Conservation (phyloP, 2,888 invertebrate genomes). For the Halocaridina rubra region DNA sequence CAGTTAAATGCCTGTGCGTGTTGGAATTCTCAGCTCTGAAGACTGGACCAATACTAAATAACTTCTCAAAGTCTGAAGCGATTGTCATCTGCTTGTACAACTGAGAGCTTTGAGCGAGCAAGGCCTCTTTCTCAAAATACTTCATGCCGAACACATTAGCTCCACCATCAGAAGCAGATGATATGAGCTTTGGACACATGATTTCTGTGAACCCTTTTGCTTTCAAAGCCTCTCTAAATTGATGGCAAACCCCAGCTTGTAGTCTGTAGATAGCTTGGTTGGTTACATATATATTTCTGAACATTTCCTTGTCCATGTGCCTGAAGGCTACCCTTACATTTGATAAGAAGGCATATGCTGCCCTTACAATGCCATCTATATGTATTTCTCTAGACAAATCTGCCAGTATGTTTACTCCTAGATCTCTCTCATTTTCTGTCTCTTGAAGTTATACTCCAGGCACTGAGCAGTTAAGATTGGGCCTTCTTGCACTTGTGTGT, state of each 20-base stretch:
- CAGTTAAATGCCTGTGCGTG: constrained; percentile 90
- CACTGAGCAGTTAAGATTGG: too few relatives aligned
- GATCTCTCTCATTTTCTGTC: too few relatives aligned
- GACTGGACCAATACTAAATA: constrained; percentile 72
- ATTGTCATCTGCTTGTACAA: constrained; percentile 99
- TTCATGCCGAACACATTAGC: constrained; percentile 77
- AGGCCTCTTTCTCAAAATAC: constrained; percentile 94
- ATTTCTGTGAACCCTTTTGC: constrained; percentile 88
- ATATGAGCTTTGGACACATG: constrained; percentile 98
- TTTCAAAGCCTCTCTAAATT: constrained; percentile 74
- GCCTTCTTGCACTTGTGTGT: too few relatives aligned
- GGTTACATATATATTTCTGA: too few relatives aligned
- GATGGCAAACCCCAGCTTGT: constrained; percentile 73
- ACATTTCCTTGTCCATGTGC: too few relatives aligned
- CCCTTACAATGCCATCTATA: too few relatives aligned
- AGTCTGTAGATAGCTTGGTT: constrained; percentile 89
- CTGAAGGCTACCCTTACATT: too few relatives aligned
- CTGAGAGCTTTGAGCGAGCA: constrained; percentile 98
- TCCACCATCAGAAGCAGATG: constrained; percentile 93
- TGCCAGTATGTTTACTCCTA: too few relatives aligned
- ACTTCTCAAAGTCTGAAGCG: constrained; percentile 90
- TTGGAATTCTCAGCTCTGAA: constrained; percentile 99
- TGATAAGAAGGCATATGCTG: too few relatives aligned
- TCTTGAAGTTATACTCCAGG: too few relatives aligned
- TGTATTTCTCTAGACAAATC: too few relatives aligned